These are phyloP conservation scores for Alentia gelatinosa DNA, from an alignment of 2,888 invertebrate genomes.

Conservation along the genomic window DNA sequence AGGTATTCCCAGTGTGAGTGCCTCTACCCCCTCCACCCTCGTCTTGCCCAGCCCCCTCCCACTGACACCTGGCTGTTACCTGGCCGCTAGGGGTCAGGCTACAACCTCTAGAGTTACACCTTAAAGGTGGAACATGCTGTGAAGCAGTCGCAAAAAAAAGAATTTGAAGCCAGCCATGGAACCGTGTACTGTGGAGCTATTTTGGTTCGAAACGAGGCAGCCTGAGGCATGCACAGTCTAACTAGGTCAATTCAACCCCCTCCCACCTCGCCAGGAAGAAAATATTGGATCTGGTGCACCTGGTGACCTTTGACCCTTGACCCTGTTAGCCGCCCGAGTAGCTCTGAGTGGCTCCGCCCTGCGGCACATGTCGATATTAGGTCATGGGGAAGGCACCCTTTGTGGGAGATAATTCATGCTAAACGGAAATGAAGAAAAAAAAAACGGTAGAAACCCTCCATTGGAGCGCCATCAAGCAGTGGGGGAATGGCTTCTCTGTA, in stretches of 20 bases:
- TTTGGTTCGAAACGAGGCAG: background rate
- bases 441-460: too few relatives aligned
- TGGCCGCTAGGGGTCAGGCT: background rate
- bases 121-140: background rate
- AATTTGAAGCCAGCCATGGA: background rate
- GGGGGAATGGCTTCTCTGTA: too few relatives aligned
- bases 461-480: too few relatives aligned
- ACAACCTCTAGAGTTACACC: background rate
- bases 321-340: conserved; percentile 16
- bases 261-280: background rate
- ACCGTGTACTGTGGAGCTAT: background rate
- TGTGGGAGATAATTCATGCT: background rate
- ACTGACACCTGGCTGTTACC: too few relatives aligned
- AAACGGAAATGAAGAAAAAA: background rate
- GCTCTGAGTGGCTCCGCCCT: conserved; percentile 18
- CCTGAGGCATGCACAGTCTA: background rate
- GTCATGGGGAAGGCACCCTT: background rate
- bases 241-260: background rate
- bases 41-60: too few relatives aligned
- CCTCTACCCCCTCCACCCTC: too few relatives aligned
- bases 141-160: background rate
- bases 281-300: background rate
- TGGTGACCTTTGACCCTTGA: conserved; percentile 29
- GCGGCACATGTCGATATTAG: conserved; percentile 4
- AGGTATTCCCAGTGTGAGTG: conserved; percentile 1